Conservation (phyloP, 2,113 vertebrate genomes). For the Eudyptes chrysolophus region DNA sequence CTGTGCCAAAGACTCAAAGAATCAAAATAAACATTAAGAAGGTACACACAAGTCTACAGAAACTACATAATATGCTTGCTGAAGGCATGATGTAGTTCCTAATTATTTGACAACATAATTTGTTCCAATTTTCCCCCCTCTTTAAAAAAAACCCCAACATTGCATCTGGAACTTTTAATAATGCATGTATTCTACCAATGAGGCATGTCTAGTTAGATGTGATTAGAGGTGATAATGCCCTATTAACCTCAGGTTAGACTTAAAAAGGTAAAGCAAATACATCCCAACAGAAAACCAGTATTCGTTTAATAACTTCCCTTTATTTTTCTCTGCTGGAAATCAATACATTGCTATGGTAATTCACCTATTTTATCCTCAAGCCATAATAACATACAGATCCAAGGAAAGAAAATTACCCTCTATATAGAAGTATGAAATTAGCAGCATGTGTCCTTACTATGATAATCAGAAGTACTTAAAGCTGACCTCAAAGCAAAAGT, state of each 20-base stretch:
- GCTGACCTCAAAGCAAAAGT: conserved; percentile 23
- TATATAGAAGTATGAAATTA: neutral
- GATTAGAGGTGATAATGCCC: neutral
- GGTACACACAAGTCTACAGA: neutral
- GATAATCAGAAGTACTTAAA: conserved; percentile 49
- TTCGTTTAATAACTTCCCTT: neutral
- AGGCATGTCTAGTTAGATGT: neutral
- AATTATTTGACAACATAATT: neutral
- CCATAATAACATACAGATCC: neutral
- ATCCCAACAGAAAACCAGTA: neutral
- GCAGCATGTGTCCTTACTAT: neutral
- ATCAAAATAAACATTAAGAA: neutral
- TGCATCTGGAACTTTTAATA: neutral
- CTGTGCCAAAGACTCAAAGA: neutral
- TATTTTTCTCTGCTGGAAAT: conserved; percentile 19
- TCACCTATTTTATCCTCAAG: conserved; percentile 3
- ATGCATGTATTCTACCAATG: neutral
- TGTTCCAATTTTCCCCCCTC: neutral
- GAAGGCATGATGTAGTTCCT: neutral
- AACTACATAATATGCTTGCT: neutral
- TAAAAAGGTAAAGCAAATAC: neutral
- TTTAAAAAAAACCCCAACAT: neutral
- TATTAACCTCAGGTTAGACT: conserved; percentile 2
- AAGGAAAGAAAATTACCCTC: conserved; percentile 15
- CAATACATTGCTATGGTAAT: neutral